Evolutionary conservation across 1,140 invertebrate species (phyloP).

Genomic region (Ectropis grisescens): DNA sequence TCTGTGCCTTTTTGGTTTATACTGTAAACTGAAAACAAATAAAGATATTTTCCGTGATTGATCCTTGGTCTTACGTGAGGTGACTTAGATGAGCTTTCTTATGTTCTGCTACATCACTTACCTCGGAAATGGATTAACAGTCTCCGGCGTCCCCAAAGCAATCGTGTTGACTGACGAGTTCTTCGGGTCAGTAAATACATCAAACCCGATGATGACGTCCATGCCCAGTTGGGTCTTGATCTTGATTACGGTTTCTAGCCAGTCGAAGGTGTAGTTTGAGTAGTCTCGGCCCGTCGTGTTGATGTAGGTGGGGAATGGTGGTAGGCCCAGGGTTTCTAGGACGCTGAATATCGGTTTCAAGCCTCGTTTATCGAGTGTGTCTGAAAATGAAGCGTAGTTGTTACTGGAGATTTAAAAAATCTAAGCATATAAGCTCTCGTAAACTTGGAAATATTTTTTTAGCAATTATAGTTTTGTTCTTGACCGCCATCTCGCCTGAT

Average conservation of each 20-base stretch:
- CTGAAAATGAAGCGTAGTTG: slow-evolving; percentile 64
- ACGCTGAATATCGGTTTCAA: slow-evolving; percentile 73
- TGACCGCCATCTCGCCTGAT: too few relatives aligned
- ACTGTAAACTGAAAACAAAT: too few relatives aligned
- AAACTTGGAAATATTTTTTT: too few relatives aligned
- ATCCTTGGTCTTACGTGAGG: too few relatives aligned
- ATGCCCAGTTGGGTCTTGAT: slow-evolving; percentile 74
- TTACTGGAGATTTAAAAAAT: too few relatives aligned
- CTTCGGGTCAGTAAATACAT: slow-evolving; percentile 76
- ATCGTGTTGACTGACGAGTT: slow-evolving; percentile 76
- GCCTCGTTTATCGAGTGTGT: slow-evolving; percentile 72
- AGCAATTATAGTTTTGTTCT: too few relatives aligned
- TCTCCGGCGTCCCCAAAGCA: slow-evolving; percentile 74
- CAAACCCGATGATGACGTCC: slow-evolving; percentile 78
- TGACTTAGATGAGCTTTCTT: too few relatives aligned
- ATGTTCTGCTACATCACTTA: too few relatives aligned
- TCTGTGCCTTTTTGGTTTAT: too few relatives aligned
- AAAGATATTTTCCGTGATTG: too few relatives aligned
- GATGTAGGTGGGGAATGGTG: slow-evolving; percentile 70
- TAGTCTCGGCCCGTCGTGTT: slow-evolving; percentile 60
- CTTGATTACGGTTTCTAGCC: slow-evolving; percentile 73
- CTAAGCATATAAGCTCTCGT: too few relatives aligned
- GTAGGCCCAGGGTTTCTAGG: slow-evolving; percentile 71
- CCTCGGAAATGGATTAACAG: slow-evolving; percentile 76
- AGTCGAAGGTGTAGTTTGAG: slow-evolving; percentile 68